Evolutionary conservation across 2,113 vertebrate genomes (phyloP).

Genomic region (Glareola pratincola): DNA sequence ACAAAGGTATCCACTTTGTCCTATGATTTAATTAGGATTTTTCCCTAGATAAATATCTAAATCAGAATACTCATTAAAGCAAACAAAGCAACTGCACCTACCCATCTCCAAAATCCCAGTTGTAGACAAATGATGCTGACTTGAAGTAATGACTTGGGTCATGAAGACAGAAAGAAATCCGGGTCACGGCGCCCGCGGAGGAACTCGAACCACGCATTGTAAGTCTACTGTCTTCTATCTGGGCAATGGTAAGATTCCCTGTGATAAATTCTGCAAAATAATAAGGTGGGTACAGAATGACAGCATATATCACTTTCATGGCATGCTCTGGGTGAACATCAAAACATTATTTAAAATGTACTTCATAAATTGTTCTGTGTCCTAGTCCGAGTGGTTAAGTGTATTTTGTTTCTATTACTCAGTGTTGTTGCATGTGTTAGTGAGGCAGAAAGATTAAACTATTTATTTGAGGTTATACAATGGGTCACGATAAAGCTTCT

Average conservation of each 20-base stretch:
- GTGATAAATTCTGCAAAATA: slow-evolving; percentile 76
- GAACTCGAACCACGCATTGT: slow-evolving; percentile 69
- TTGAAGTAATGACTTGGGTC: slow-evolving; percentile 81
- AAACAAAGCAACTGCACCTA: slow-evolving; percentile 42
- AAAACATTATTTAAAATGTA: neutral
- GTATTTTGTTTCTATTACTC: neutral
- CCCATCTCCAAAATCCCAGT: slow-evolving; percentile 88
- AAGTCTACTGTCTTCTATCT: slow-evolving; percentile 75
- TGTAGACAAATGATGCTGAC: slow-evolving; percentile 78
- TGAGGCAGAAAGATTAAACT: neutral
- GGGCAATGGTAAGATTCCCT: slow-evolving; percentile 81
- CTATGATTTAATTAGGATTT: neutral
- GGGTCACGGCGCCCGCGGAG: slow-evolving; percentile 67
- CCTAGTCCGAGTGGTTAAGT: neutral
- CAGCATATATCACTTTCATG: neutral
- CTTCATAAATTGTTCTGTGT: neutral
- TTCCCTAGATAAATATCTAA: neutral
- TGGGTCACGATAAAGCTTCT: neutral
- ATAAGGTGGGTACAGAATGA: neutral
- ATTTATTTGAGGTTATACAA: neutral
- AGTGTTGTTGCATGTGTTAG: neutral
- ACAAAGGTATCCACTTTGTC: neutral
- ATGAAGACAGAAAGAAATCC: slow-evolving; percentile 79
- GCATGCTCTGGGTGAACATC: neutral
- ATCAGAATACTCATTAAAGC: neutral